phyloP scores from a whole-genome alignment of 2,797 vertebrate species.

The Ceryle rudis region DNA sequence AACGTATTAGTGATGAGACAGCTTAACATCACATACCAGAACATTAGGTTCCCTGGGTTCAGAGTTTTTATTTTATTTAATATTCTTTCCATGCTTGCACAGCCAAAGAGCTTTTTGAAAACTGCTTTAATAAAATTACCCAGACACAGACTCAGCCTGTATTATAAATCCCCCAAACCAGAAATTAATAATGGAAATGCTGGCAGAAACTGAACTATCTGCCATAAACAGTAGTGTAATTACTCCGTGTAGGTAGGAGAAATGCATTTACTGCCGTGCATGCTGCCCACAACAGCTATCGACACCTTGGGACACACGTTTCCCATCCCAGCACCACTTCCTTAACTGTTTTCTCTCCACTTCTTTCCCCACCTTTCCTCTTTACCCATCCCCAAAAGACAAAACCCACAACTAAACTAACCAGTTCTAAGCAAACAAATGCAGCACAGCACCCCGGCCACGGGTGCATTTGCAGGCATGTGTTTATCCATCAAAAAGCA shows the following conservation, averaged over 20 bases:
- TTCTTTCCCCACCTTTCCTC: not conserved
- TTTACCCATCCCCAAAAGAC: not conserved
- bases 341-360: not conserved
- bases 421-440: not conserved
- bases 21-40: not conserved
- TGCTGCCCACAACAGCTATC: not conserved
- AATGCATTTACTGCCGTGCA: not conserved
- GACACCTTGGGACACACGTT: not conserved
- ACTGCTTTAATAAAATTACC: conserved; percentile 38
- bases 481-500: not conserved
- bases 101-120: conserved; percentile 11
- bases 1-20: not conserved
- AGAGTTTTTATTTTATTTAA: conserved; percentile 6
- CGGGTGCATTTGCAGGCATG: not conserved
- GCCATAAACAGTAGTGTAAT: not conserved
- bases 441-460: not conserved
- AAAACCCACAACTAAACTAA: not conserved
- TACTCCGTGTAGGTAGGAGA: not conserved
- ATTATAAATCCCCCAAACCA: conserved; percentile 4
- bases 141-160: not conserved
- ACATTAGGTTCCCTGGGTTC: not conserved
- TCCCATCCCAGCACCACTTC: not conserved
- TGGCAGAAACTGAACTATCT: not conserved
- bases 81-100: not conserved
- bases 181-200: not conserved